Base-by-base conservation (phyloP, 35 echinoderm and acorn worm genomes). In the Strongylocentrotus purpuratus region DNA sequence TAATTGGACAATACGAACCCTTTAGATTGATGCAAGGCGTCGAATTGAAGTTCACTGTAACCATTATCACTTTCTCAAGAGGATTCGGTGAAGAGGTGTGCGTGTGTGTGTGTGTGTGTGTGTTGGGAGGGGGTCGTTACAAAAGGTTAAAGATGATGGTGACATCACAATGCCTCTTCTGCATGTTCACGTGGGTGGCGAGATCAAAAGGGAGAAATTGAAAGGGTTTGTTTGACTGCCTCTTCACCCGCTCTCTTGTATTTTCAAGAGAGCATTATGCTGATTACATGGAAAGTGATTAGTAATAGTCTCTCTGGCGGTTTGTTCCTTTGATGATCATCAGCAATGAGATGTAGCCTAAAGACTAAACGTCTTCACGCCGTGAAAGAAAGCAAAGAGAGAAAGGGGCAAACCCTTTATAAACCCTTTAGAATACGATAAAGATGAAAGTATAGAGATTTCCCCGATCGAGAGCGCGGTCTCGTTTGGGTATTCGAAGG, bases 261-360 rank as follows among this genome's bases (percentile, higher is more conserved):
- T 45, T 89, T 89, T 89, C 87, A 33, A 89, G 87, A 45, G 87
- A 20, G 87, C 45, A 35, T 89, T 46, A 89, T 18, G 32, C 33
- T 45, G 87, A 89, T 89, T 89, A 89, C 87, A 89, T 20, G 87
- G 87, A 89, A 46, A 89, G 87, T 89, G 32, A 46, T 46, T 46
- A 89, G 87, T 33, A 89, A 89, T 14, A 17, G 45, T 32, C 33
- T 17, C 87, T 45, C 45, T 89, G 31, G 32, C 87, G 87, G 87
- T 31, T 45, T 45, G 32, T 89, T 8, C 4, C 87, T 89, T 89
- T 89, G 87, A 89, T 45, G 12, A 45, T 89, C 32, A 89, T 89
- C 87, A 89, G 32, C 45, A 31, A 31, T 87, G 32, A 9, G 65
- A 78, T 78, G 65, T 78, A 78, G 25, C 22, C 25, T 89, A 89